Evolutionary conservation across 2,888 invertebrate species (phyloP).

Genomic region (Bellardia bayeri): DNA sequence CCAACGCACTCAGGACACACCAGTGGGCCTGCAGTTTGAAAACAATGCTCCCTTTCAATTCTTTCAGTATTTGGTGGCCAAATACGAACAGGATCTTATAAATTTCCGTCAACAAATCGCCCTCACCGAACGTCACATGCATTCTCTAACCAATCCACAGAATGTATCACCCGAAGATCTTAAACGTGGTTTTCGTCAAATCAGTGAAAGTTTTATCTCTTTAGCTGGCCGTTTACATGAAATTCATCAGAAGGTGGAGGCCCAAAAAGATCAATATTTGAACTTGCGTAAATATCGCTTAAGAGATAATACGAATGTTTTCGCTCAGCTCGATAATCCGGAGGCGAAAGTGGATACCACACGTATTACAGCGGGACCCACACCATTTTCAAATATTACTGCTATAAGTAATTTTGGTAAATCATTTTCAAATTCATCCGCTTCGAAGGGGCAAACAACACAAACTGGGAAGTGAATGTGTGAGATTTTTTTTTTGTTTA

Average conservation of each 20-base stretch:
- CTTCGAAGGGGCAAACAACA: constrained; percentile 58
- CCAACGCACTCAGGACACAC: constrained; percentile 91
- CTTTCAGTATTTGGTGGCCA: constrained; percentile 88
- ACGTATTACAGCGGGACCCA: constrained; percentile 86
- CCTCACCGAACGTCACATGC: constrained; percentile 89
- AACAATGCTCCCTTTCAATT: constrained; percentile 89
- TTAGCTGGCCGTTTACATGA: constrained; percentile 94
- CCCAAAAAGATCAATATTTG: constrained; percentile 93
- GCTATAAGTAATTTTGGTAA: constrained; percentile 81
- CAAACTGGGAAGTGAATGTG: constrained; percentile 54
- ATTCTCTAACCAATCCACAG: constrained; percentile 87
- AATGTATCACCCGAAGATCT: constrained; percentile 90
- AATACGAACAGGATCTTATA: constrained; percentile 89
- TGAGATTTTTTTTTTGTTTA: too few species aligned
- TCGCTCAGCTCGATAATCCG: constrained; percentile 85
- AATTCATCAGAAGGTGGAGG: constrained; percentile 90
- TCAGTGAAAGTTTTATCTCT: constrained; percentile 94
- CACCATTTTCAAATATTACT: constrained; percentile 86
- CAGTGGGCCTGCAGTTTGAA: constrained; percentile 90
- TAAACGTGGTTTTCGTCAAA: constrained; percentile 90
- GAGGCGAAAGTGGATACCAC: constrained; percentile 81
- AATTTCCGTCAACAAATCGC: constrained; percentile 89
- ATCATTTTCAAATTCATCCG: constrained; percentile 74
- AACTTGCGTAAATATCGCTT: constrained; percentile 90
- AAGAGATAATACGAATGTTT: constrained; percentile 91